Evolutionary conservation across 2,888 invertebrate genomes (phyloP), one percentile per base, ranked within the genome.

Genomic region (Bellardia pandia): DNA sequence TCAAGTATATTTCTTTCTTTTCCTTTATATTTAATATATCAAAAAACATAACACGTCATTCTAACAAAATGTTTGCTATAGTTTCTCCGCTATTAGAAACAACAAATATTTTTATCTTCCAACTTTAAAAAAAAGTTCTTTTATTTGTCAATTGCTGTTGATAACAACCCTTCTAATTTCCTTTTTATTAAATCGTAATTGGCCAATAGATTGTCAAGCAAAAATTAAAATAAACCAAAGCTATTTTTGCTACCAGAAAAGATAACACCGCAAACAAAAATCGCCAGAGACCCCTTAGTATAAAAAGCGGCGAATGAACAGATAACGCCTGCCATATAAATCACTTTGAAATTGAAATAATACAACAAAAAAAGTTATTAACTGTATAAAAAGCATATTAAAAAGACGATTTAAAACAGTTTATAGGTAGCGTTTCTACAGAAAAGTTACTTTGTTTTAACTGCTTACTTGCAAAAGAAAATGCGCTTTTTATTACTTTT

Each of bases 401-500:
- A 48, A 64, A 48, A 2, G 48, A 71, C 9, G n/a, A 40, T 1
- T 8, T 23, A 16, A 68, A 87, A 85, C 86, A 89, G 88, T 89
- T 86, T 42, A 51, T n/a, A 64, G 76, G 72, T 40, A 79, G 77
- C 72, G 76, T 74, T 85, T 75, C 71, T 13, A 9, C 3, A 23
- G 76, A 72, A 45, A 66, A 78, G 82, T 88, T 86, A 80, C 72
- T 89, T 88, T 42, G 1, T 33, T 42, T 45, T 23, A 56, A 56
- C 23, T 23, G 0, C 23, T 23, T 1, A 23, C 23, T 23, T 23
- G 23, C 9, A 8, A 6, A 30, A 0, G 11, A 56, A 60, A 79
- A 92, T 92, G 92, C 91, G 90, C 86, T 90, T 91, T 88, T 89
- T 92, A 69, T 51, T 92, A 60, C 89, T 92, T 85, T 88, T 92